A percentile compares a stretch with the other conserved stretches of the same genome.
Evolutionary conservation across 2,797 vertebrate species (phyloP).

Genomic region (Rhinoraja longicauda): DNA sequence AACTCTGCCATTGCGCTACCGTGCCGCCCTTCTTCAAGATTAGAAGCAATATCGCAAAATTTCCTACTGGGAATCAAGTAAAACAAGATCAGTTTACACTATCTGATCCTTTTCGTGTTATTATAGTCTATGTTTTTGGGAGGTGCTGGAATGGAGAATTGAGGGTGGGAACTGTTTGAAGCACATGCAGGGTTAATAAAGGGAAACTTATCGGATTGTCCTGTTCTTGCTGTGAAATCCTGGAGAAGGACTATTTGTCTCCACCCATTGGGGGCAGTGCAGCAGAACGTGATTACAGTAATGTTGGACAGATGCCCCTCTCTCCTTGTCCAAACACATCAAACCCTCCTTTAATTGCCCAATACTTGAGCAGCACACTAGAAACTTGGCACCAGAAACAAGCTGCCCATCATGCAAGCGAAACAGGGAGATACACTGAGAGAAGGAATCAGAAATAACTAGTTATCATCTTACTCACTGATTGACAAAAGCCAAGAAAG

Average conservation of each 20-base stretch:
- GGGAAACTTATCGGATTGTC: background rate
- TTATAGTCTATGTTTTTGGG: background rate
- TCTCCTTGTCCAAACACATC: background rate
- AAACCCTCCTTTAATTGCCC: background rate
- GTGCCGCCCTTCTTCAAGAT: background rate
- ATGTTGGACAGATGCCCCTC: background rate
- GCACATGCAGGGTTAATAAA: background rate
- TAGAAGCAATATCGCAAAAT: background rate
- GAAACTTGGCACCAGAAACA: background rate
- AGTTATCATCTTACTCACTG: conserved; percentile 51
- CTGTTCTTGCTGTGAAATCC: background rate
- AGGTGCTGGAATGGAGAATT: too few relatives aligned
- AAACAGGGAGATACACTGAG: background rate
- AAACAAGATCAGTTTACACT: background rate
- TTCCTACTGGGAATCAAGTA: background rate
- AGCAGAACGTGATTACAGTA: background rate
- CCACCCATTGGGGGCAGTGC: background rate
- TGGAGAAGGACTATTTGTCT: background rate
- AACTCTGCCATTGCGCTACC: too few relatives aligned
- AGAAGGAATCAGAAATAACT: conserved; percentile 10
- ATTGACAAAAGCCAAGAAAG: conserved; percentile 51
- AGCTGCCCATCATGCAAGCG: conserved; percentile 1
- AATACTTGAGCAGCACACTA: background rate
- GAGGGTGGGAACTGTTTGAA: too few relatives aligned
- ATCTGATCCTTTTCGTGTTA: background rate